Evolutionary conservation across 2,113 vertebrate species (phyloP), one percentile per base, ranked within the genome.

Genomic region (Noctilio leporinus): DNA sequence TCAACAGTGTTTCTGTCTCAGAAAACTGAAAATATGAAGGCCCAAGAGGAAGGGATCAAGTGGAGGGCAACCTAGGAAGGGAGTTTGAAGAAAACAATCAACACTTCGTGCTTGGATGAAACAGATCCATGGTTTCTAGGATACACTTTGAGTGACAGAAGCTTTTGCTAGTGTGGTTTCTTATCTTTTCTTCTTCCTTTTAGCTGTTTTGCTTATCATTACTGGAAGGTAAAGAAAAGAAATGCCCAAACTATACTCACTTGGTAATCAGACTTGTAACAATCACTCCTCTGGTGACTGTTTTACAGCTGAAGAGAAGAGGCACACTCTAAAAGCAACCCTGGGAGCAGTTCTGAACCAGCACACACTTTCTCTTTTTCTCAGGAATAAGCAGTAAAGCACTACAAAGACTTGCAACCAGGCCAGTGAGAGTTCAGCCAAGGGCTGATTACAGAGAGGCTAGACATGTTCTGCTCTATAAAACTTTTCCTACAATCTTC

Each of bases 321-420:
- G 7, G 9, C 30, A 35, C 47, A 26, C 16, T 75, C 35, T 1
- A 7, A 47, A 49, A 51, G 51, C 53, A 91, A 64, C 49, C 20
- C n/a, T 7, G 38, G 70, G 84, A 75, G n/a, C 87, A 75, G 62
- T 78, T 90, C 64, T 88, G 43, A 93, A 65, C 11, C 40, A 28
- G 87, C 77, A 78, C 62, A 55, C 8, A 62, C 59, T 77, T 89
- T 64, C 40, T 64, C 67, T 96, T 90, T 95, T 84, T 95, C 81
- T 95, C 62, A 38, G 76, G 26, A 94, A 95, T 33, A 86, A 3
- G 33, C 69, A 80, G 90, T 17, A 20, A 86, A 94, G 62, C 85
- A 70, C 81, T 64, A 89, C 62, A 81, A 86, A 91, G 28, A 47
- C 40, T 53, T 24, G 9, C 40, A 15, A 0, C 17, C 45, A 51